A percentile compares a stretch with the other conserved stretches of the same genome.
Conservation (phyloP, 2,797 vertebrate species). For the Labroides dimidiatus region DNA sequence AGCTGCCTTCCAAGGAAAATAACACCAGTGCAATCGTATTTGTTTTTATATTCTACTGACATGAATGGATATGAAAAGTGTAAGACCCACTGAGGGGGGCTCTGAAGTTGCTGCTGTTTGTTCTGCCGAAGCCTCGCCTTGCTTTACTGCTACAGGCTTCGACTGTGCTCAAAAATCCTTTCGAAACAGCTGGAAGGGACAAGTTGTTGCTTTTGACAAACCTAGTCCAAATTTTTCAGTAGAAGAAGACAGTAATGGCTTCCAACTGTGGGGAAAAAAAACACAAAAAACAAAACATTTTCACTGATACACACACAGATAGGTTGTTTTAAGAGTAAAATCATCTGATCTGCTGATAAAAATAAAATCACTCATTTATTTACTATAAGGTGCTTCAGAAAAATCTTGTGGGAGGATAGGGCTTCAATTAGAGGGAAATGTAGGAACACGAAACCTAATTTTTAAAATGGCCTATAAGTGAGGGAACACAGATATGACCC, state of each 20-base stretch:
- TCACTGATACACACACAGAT: slow-evolving; percentile 19
- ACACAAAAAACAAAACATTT: too few species aligned
- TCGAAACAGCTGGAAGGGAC: slow-evolving; percentile 60
- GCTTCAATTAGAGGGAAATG: too few species aligned
- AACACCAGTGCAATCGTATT: slow-evolving; percentile 27
- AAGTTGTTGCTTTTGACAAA: slow-evolving; percentile 49
- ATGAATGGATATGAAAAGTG: slow-evolving; percentile 50
- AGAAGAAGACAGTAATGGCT: slow-evolving; percentile 35
- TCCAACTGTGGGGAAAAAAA: slow-evolving; percentile 15
- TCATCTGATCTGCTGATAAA: not conserved
- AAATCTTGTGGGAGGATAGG: too few species aligned
- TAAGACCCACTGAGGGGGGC: slow-evolving; percentile 41
- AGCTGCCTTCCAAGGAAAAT: slow-evolving; percentile 37
- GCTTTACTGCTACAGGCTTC: slow-evolving; percentile 55
- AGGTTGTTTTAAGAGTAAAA: slow-evolving; percentile 17
- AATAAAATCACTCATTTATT: too few species aligned
- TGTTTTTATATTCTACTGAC: slow-evolving; percentile 23
- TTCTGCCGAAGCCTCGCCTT: slow-evolving; percentile 45
- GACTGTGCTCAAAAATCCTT: slow-evolving; percentile 53
- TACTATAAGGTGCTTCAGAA: too few species aligned
- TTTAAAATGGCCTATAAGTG: too few species aligned
- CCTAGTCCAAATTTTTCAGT: slow-evolving; percentile 24
- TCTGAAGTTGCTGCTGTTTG: slow-evolving; percentile 48
- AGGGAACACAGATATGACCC: too few species aligned
- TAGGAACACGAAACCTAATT: too few species aligned